These are phyloP conservation scores for Meteorus cinctellus DNA, from an alignment of 2,888 invertebrate species.

Conservation along the genomic window DNA sequence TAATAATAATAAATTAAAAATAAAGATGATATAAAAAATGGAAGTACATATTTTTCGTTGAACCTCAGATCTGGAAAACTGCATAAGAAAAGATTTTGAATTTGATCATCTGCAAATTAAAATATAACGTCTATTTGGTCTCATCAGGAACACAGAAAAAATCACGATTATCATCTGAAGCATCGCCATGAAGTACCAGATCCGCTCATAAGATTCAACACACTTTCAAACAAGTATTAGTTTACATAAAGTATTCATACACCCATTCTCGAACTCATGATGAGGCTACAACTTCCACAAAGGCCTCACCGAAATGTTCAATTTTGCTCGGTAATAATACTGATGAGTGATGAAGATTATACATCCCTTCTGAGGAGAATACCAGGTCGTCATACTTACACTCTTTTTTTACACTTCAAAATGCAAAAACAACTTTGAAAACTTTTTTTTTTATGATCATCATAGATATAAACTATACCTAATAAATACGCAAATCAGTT, in stretches of 20 bases:
- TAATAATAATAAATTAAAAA: too few relatives aligned
- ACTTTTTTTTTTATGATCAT: slow-evolving; percentile 23
- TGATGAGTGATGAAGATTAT: background rate
- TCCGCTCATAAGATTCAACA: too few relatives aligned
- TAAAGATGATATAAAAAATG: too few relatives aligned
- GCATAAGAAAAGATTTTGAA: too few relatives aligned
- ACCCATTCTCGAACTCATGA: background rate
- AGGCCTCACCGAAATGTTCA: slow-evolving; percentile 7
- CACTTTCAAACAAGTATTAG: background rate
- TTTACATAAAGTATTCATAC: background rate
- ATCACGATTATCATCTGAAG: too few relatives aligned
- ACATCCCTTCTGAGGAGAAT: background rate
- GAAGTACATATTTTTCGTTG: too few relatives aligned
- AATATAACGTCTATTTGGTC: too few relatives aligned
- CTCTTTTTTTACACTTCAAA: background rate
- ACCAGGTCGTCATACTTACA: background rate
- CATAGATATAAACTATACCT: slow-evolving; percentile 13
- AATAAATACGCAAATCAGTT: slow-evolving; percentile 37
- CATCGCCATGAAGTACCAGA: too few relatives aligned
- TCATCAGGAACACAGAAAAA: too few relatives aligned
- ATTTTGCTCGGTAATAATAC: slow-evolving; percentile 1
- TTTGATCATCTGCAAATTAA: too few relatives aligned
- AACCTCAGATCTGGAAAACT: too few relatives aligned
- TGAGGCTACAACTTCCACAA: background rate
- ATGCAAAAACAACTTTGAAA: slow-evolving; percentile 23